phyloP scores from a whole-genome alignment of 1,140 invertebrate genomes.

The Heterodera carotae region DNA sequence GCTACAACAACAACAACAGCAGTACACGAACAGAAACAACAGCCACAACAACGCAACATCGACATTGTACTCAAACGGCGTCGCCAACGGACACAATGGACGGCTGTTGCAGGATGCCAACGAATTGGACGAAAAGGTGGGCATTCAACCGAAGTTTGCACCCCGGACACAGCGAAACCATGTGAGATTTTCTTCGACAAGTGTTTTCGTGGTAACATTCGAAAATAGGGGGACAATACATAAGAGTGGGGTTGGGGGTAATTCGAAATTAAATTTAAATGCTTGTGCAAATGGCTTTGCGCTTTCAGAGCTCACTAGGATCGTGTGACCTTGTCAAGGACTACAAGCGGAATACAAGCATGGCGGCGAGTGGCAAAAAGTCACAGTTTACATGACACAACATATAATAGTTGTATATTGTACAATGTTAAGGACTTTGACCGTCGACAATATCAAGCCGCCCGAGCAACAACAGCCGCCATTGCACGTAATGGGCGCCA shows the following conservation, averaged over 20 bases:
- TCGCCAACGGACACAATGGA: no score
- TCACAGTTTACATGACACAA: neutral
- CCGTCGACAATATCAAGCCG: no score
- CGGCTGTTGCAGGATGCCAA: conserved; percentile 78
- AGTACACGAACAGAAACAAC: no score
- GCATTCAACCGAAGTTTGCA: no score
- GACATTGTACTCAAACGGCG: no score
- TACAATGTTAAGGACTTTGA: neutral
- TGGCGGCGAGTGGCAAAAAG: conserved; percentile 41
- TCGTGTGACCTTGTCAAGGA: conserved; percentile 79
- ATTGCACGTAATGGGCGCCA: conserved; percentile 56
- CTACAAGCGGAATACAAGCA: conserved; percentile 73
- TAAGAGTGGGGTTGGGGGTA: no score
- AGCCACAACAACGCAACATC: no score
- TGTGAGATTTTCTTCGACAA: no score
- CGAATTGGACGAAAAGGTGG: conserved; percentile 71
- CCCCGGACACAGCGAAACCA: no score
- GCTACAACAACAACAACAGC: conserved; percentile 11
- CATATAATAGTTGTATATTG: neutral
- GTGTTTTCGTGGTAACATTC: no score
- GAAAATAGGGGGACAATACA: no score
- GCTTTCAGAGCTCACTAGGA: conserved; percentile 70
- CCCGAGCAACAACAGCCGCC: neutral
- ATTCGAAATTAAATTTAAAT: no score
- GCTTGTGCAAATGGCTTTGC: neutral